Evolutionary conservation across 2,113 vertebrate genomes (phyloP), one percentile per base, ranked within the genome.

Genomic region (Apus apus): DNA sequence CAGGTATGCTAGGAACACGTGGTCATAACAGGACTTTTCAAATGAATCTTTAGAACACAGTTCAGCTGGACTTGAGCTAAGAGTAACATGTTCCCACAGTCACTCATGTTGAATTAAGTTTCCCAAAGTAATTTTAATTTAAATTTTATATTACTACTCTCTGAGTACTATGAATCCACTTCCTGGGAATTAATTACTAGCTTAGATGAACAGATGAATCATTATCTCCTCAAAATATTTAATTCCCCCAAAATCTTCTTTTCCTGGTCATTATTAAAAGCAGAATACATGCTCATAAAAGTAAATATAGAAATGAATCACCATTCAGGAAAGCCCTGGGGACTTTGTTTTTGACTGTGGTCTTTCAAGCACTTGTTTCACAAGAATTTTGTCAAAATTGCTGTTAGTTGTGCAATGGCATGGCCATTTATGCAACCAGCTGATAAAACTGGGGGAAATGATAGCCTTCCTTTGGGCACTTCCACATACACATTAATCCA

Each of bases 111-210:
- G 68, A 90, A 89, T 70, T 80, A 85, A 67, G 71, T 85, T 62
- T 57, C 45, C 40, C n/a, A 79, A 77, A 91, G 34, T 84, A 1
- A 85, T 92, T 92, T 85, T 73, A 54, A 90, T 90, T 93, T 88
- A 51, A 66, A 54, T 40, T 64, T 80, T 79, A 57, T 85, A 66
- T 92, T 50, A 50, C 61, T 64, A 58, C 57, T 74, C 29, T 73
- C 85, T 73, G 58, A 97, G 65, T 81, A 71, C 11, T 71, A 58
- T 46, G n/a, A 36, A 95, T 91, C 62, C 82, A 90, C 89, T 97
- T 96, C 89, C 92, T 88, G 81, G 92, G 79, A 96, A 94, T 87
- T 90, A 90, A 94, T 87, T 75, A 45, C 22, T 67, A 71, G 21
- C 43, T 71, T 16, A 93, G 80, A 68, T 43, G 66, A 87, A 90